Conservation (phyloP, 2,888 invertebrate species). For the Lamproptera curius region DNA sequence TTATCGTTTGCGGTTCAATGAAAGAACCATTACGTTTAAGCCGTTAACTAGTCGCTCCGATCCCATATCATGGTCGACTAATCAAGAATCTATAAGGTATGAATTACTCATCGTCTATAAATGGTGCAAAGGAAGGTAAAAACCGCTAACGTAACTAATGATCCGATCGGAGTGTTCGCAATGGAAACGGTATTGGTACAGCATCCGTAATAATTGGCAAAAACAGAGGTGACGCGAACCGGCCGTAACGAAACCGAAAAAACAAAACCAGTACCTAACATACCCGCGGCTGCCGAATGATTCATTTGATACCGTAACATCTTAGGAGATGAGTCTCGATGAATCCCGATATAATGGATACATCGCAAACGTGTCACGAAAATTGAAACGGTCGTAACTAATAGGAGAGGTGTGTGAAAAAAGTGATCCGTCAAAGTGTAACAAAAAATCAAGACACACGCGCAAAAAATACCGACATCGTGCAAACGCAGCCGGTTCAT, state of each 20-base stretch:
- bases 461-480: slow-evolving; percentile 22
- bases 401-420: slow-evolving; percentile 11
- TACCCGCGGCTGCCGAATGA: background rate
- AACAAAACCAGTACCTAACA: background rate
- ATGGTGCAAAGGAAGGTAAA: slow-evolving; percentile 4
- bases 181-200: slow-evolving; percentile 6
- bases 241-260: slow-evolving; percentile 1
- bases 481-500: slow-evolving; percentile 38
- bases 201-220: background rate
- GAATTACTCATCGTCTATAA: slow-evolving; percentile 6
- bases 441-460: slow-evolving; percentile 15
- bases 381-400: slow-evolving; percentile 15
- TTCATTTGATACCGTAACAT: slow-evolving; percentile 1
- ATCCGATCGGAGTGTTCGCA: slow-evolving; percentile 2
- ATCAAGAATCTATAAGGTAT: slow-evolving; percentile 8
- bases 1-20: slow-evolving; percentile 26
- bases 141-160: background rate
- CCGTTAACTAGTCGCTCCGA: slow-evolving; percentile 1
- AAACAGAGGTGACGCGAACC: slow-evolving; percentile 2
- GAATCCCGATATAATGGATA: slow-evolving; percentile 10
- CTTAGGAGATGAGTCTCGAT: slow-evolving; percentile 2
- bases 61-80: slow-evolving; percentile 7
- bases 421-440: slow-evolving; percentile 13
- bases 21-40: slow-evolving; percentile 13
- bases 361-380: slow-evolving; percentile 8